phyloP scores from a whole-genome alignment of 2,888 invertebrate genomes.

The Resseliella maxima region DNA sequence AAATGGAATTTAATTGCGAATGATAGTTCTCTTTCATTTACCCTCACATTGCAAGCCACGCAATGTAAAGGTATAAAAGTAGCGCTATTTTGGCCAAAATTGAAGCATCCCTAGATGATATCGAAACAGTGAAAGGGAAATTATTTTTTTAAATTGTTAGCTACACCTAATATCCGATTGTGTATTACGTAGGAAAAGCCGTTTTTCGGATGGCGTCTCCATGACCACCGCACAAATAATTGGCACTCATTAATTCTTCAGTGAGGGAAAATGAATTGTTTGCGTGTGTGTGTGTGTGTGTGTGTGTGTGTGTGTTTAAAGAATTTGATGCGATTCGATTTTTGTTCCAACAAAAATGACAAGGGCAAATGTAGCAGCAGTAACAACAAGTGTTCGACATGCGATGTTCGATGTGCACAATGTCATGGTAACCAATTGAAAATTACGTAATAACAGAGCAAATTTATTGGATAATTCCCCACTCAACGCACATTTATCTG shows the following conservation, averaged over 20 bases:
- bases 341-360: neutral
- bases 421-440: neutral
- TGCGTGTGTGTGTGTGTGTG: no score
- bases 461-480: no score
- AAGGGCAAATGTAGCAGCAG: neutral
- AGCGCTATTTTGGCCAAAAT: neutral
- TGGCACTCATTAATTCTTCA: neutral
- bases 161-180: neutral
- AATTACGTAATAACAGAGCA: slow-evolving; percentile 1
- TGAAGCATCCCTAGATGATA: neutral
- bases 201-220: neutral
- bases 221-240: neutral
- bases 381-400: neutral
- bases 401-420: neutral
- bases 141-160: no score
- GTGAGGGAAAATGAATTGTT: no score
- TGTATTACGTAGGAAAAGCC: neutral
- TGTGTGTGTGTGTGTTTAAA: neutral
- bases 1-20: slow-evolving; percentile 28
- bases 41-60: neutral
- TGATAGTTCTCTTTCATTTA: neutral
- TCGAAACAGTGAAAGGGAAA: no score
- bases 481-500: slow-evolving; percentile 3
- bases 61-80: neutral
- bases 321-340: no score